These are phyloP conservation scores for Conus canariensis DNA, from an alignment of 2,888 invertebrate genomes.

Conservation along the genomic window DNA sequence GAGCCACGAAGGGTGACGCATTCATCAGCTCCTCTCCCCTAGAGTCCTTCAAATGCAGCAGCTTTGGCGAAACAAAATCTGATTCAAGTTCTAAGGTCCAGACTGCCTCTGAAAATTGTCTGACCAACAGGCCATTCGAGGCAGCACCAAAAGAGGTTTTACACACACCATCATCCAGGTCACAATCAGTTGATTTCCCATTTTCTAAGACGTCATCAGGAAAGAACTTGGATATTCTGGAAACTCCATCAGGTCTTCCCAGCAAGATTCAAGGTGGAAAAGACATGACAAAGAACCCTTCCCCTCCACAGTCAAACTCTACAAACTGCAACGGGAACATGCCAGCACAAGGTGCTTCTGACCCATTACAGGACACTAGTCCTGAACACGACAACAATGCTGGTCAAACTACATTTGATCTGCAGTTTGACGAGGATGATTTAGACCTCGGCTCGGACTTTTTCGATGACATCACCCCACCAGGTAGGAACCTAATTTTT, in stretches of 20 bases:
- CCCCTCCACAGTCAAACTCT: neutral
- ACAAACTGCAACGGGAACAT: neutral
- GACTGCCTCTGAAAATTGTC: too few species aligned
- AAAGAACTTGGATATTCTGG: neutral
- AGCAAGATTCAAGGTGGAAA: neutral
- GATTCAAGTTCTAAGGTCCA: neutral
- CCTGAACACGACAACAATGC: neutral
- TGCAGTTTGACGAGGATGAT: constrained; percentile 37
- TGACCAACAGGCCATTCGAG: neutral
- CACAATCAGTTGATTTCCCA: neutral
- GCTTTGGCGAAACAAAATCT: neutral
- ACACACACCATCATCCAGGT: neutral
- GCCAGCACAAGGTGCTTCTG: neutral
- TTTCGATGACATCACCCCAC: constrained; percentile 17
- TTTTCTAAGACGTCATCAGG: neutral
- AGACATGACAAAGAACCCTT: neutral
- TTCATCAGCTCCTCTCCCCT: neutral
- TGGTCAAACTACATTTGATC: neutral
- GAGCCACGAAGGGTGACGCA: neutral
- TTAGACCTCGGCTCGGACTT: constrained; percentile 25
- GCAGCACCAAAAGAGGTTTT: neutral
- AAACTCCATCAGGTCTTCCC: neutral
- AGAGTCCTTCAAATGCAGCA: neutral
- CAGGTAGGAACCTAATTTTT: neutral
- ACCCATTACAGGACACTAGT: neutral